Evolutionary conservation across 1,140 invertebrate genomes (phyloP).

Genomic region (Cydia splendana): DNA sequence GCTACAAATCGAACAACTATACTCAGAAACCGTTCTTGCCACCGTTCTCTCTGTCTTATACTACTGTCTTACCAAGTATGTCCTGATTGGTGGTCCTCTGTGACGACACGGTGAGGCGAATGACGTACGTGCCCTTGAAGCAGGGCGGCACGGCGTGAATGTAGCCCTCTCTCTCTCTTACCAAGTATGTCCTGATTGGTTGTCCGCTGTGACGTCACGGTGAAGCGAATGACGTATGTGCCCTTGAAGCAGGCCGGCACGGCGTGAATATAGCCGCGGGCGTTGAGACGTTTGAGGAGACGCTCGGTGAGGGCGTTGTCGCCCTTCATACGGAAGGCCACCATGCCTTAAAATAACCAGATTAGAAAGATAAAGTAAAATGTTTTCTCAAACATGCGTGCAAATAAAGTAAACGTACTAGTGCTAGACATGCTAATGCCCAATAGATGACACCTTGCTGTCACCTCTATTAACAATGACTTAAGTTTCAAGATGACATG

Average conservation of each 20-base stretch:
- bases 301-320: constrained; percentile 92
- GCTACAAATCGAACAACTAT: too few relatives aligned
- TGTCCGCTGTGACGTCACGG: constrained; percentile 94
- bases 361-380: too few relatives aligned
- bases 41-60: too few relatives aligned
- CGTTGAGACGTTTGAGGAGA: constrained; percentile 92
- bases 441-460: too few relatives aligned
- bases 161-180: constrained; percentile 59
- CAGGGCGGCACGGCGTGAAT: constrained; percentile 97
- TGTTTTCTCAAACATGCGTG: too few relatives aligned
- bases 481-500: too few relatives aligned
- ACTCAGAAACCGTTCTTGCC: too few relatives aligned
- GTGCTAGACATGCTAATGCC: too few relatives aligned
- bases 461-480: too few relatives aligned
- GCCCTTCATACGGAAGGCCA: constrained; percentile 94
- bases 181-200: constrained; percentile 91
- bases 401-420: too few relatives aligned
- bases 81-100: constrained; percentile 93
- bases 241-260: constrained; percentile 95
- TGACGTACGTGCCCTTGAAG: constrained; percentile 94
- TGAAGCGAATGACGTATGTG: constrained; percentile 95
- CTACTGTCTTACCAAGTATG: constrained; percentile 81
- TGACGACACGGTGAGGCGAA: constrained; percentile 95
- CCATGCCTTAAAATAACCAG: constrained; percentile 83
- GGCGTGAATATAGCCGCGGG: constrained; percentile 92